Percentiles rank a stretch among this genome's conserved stretches.
These are phyloP conservation scores for Ornithorhynchus anatinus DNA, from an alignment of 2,113 vertebrate species.

Conservation along the genomic window DNA sequence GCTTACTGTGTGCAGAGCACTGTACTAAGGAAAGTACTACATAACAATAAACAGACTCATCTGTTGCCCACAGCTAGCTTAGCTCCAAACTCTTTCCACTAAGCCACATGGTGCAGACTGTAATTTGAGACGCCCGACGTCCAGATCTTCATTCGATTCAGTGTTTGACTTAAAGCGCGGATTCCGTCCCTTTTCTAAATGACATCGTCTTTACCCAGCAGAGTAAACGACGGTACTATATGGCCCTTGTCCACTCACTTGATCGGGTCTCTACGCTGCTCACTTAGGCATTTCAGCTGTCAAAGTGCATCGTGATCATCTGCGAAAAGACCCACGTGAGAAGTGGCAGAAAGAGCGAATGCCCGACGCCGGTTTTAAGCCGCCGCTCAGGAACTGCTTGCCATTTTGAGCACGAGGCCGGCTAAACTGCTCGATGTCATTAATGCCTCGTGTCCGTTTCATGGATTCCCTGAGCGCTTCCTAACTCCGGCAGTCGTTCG, in stretches of 20 bases:
- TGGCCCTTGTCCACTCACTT: not conserved
- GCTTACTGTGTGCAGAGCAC: too few species aligned
- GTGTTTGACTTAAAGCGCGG: constrained; percentile 34
- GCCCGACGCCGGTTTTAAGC: not conserved
- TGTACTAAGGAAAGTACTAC: too few species aligned
- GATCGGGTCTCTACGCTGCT: not conserved
- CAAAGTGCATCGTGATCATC: not conserved
- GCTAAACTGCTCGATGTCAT: not conserved
- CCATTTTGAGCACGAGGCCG: not conserved
- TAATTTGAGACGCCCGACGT: not conserved
- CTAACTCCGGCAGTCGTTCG: not conserved
- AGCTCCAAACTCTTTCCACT: not conserved
- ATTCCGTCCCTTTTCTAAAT: constrained; percentile 23
- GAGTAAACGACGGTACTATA: not conserved
- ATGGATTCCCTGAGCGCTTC: not conserved
- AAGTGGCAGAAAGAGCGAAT: not conserved
- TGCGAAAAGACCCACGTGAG: not conserved
- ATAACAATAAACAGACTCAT: too few species aligned
- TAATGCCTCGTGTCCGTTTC: not conserved
- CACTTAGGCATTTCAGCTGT: not conserved
- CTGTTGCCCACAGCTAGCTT: not conserved
- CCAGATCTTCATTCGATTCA: constrained; percentile 26
- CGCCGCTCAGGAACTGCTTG: not conserved
- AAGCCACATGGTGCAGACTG: constrained; percentile 6
- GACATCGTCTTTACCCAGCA: constrained; percentile 41